phyloP scores from a whole-genome alignment of 37 sponge, comb jelly and placozoan genomes.

The Eunapius fragilis region DNA sequence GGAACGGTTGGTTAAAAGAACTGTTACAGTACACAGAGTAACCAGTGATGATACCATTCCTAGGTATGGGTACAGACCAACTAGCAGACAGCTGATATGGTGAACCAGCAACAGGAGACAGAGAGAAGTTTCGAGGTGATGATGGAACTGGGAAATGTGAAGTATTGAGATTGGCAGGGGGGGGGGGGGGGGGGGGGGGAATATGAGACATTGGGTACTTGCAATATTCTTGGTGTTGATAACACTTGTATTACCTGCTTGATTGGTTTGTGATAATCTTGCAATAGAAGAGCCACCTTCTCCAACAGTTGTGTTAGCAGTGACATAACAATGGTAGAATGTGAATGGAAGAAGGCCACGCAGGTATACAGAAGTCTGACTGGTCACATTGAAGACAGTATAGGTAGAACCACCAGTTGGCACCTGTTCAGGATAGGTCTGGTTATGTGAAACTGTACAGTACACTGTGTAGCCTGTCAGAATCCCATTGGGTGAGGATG shows the following conservation, averaged over 20 bases:
- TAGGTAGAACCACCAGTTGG: background rate
- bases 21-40: too few relatives aligned
- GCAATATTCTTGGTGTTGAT: too few relatives aligned
- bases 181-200: too few relatives aligned
- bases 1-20: too few relatives aligned
- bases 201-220: too few relatives aligned
- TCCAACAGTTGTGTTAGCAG: background rate
- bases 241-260: conserved; percentile 22
- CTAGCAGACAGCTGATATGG: too few relatives aligned
- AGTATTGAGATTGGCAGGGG: too few relatives aligned
- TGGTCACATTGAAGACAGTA: background rate
- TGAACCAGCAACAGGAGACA: too few relatives aligned
- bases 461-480: background rate
- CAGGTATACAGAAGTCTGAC: background rate
- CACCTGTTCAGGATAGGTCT: background rate
- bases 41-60: too few relatives aligned
- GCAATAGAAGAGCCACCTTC: background rate
- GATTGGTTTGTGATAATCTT: background rate
- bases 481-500: background rate
- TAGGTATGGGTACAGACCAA: too few relatives aligned
- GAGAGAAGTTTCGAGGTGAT: too few relatives aligned
- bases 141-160: too few relatives aligned
- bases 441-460: background rate
- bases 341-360: background rate
- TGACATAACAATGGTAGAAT: background rate